Evolutionary conservation across 1,140 invertebrate genomes (phyloP).

Genomic region (Tetragnatha versicolor): DNA sequence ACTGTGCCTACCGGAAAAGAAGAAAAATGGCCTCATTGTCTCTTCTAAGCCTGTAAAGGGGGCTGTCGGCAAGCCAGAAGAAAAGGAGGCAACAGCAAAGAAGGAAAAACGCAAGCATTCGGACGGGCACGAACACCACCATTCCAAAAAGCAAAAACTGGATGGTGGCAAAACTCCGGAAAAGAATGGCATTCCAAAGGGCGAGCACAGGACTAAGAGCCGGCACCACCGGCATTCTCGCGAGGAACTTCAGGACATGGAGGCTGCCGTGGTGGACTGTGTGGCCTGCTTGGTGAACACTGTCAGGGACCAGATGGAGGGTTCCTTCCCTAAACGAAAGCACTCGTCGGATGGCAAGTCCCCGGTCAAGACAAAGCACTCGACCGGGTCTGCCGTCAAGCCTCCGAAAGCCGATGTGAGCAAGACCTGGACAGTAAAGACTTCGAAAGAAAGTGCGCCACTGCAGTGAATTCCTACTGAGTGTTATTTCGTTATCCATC

Average conservation of each 20-base stretch:
- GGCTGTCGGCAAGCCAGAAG: background rate
- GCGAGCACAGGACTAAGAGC: constrained; percentile 20
- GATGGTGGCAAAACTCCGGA: background rate
- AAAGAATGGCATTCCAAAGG: constrained; percentile 29
- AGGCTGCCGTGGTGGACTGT: constrained; percentile 47
- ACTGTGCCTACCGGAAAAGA: constrained; percentile 19
- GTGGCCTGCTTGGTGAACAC: constrained; percentile 41
- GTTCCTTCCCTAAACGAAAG: constrained; percentile 5
- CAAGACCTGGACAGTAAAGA: too few relatives aligned
- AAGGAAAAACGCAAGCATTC: constrained; percentile 40
- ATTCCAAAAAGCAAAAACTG: background rate
- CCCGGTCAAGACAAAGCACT: too few relatives aligned
- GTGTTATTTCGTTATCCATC: too few relatives aligned
- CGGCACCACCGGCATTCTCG: constrained; percentile 23
- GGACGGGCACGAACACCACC: constrained; percentile 6
- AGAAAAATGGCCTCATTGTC: constrained; percentile 21
- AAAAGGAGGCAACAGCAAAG: background rate
- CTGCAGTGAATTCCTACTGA: too few relatives aligned
- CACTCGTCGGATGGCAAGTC: too few relatives aligned
- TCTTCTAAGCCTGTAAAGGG: background rate
- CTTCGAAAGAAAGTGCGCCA: too few relatives aligned
- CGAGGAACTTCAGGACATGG: constrained; percentile 17
- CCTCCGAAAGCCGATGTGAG: too few relatives aligned
- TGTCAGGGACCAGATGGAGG: constrained; percentile 29
- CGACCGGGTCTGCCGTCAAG: too few relatives aligned